Percentiles rank a stretch among this genome's conserved stretches.
Evolutionary conservation across 2,113 vertebrate species (phyloP).

Genomic region (Triplophysa dalaica): DNA sequence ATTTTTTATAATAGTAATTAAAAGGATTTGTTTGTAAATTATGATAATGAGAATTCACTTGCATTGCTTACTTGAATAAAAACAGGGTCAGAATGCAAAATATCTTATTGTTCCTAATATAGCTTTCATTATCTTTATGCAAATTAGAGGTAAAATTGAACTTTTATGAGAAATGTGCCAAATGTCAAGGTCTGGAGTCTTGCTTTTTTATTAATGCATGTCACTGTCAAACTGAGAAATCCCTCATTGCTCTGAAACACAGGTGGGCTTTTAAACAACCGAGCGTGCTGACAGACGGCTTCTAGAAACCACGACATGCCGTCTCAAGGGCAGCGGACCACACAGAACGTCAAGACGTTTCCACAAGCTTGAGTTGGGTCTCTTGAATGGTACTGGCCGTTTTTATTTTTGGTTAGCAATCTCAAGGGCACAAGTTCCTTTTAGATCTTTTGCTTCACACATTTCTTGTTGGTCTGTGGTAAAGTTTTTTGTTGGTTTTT

Average conservation of each 20-base stretch:
- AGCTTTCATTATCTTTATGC: no score
- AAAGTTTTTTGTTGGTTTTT: background rate
- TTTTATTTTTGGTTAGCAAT: constrained; percentile 20
- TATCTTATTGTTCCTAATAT: no score
- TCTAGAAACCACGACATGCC: constrained; percentile 21
- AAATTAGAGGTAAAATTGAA: no score
- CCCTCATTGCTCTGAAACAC: constrained; percentile 23
- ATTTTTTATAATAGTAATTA: no score
- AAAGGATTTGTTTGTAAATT: no score
- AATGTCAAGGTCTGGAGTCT: background rate
- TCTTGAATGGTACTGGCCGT: constrained; percentile 20
- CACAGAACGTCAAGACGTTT: constrained; percentile 3
- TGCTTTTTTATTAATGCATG: background rate
- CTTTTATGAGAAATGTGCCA: background rate
- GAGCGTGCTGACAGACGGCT: background rate
- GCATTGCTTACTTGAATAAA: no score
- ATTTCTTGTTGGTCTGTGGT: background rate
- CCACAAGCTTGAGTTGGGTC: constrained; percentile 3
- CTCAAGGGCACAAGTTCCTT: background rate
- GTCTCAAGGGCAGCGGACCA: constrained; percentile 30
- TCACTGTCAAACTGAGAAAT: constrained; percentile 25
- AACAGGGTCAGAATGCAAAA: no score
- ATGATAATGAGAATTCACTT: no score
- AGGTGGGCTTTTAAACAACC: constrained; percentile 20
- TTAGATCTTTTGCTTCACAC: background rate